These are phyloP conservation scores for Istiophorus platypterus DNA, from an alignment of 2,113 vertebrate genomes.

Conservation along the genomic window DNA sequence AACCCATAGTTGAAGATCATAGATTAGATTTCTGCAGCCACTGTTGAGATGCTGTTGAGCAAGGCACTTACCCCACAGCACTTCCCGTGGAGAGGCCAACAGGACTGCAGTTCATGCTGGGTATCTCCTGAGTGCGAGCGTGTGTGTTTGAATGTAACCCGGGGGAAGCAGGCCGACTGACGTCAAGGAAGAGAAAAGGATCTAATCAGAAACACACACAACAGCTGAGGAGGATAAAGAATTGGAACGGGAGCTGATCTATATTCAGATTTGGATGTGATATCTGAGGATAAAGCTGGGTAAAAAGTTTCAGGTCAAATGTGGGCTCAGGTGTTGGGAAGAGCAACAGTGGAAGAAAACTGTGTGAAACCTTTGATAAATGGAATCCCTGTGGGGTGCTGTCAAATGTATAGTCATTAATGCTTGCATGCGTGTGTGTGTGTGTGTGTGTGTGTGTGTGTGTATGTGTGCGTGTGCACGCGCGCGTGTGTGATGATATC, in stretches of 20 bases:
- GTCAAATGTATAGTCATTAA: neutral
- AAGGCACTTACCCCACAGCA: conserved; percentile 17
- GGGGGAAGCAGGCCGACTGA: conserved; percentile 43
- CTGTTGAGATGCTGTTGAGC: conserved; percentile 8
- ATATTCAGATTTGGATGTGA: conserved; percentile 46
- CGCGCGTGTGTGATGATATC: conserved; percentile 35
- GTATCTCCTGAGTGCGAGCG: conserved; percentile 39
- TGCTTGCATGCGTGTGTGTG: neutral
- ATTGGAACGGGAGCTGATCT: conserved; percentile 41
- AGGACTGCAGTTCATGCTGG: neutral
- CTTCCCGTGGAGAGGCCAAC: conserved; percentile 22
- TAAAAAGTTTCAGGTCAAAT: conserved; percentile 39
- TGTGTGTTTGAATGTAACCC: conserved; percentile 36
- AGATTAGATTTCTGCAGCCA: conserved; percentile 34
- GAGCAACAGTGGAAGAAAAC: neutral
- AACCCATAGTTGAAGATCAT: conserved; percentile 31
- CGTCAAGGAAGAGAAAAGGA: conserved; percentile 54
- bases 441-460: neutral
- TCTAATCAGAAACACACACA: conserved; percentile 63
- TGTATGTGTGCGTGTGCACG: conserved; percentile 19
- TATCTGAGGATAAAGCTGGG: conserved; percentile 39
- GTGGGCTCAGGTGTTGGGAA: neutral
- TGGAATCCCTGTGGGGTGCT: conserved; percentile 16
- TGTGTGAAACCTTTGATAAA: conserved; percentile 9
- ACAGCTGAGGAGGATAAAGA: conserved; percentile 67